phyloP scores from a whole-genome alignment of 2,888 invertebrate genomes.

The Blastobasis adustella region DNA sequence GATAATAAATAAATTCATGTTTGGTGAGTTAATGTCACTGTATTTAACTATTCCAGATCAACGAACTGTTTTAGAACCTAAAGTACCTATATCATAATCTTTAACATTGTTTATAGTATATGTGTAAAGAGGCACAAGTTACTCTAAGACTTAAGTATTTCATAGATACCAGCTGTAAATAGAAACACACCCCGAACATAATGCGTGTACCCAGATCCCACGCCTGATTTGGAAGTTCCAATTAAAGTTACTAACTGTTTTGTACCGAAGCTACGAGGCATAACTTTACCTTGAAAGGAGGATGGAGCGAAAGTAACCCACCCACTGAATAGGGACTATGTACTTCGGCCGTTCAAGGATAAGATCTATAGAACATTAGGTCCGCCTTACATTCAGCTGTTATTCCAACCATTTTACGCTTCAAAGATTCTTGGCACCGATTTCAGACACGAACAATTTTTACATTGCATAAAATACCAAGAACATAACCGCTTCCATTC shows the following conservation, averaged over 20 bases:
- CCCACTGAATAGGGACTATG: too few species aligned
- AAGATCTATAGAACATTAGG: too few species aligned
- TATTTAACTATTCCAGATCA: not conserved
- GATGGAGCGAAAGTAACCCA: too few species aligned
- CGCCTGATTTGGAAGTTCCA: not conserved
- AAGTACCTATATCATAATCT: not conserved
- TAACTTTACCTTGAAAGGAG: not conserved
- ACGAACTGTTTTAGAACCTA: not conserved
- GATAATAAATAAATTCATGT: too few species aligned
- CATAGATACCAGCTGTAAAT: too few species aligned
- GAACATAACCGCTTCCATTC: not conserved
- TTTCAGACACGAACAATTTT: too few species aligned
- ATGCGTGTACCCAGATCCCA: not conserved
- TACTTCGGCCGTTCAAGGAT: too few species aligned
- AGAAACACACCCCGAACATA: not conserved
- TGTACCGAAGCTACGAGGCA: not conserved
- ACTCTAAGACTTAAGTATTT: not conserved
- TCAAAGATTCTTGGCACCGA: too few species aligned
- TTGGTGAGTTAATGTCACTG: too few species aligned
- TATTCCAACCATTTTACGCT: too few species aligned
- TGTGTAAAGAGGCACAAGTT: not conserved
- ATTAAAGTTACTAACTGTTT: slow-evolving; percentile 1
- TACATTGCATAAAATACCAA: too few species aligned
- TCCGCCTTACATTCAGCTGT: too few species aligned
- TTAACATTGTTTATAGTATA: not conserved